Percentiles rank a stretch among this genome's conserved stretches.
These are phyloP conservation scores for Ahaetulla prasina DNA, from an alignment of 2,113 vertebrate species.

Conservation along the genomic window DNA sequence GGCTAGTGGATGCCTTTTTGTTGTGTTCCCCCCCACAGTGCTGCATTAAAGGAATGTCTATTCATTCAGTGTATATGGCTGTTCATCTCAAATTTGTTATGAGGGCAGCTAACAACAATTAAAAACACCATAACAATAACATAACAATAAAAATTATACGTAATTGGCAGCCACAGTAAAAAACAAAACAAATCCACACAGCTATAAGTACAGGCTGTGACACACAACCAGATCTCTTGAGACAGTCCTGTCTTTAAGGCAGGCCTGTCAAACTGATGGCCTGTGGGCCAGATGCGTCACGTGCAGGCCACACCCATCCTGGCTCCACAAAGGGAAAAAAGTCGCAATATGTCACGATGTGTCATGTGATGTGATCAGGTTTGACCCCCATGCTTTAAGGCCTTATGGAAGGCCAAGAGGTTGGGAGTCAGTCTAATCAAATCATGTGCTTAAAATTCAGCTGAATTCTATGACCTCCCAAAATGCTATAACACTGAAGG, in stretches of 20 bases:
- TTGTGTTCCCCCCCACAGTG: background rate
- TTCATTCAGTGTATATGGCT: background rate
- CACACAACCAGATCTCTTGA: background rate
- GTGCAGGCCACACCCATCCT: too few species aligned
- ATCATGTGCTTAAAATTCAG: background rate
- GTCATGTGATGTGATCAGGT: background rate
- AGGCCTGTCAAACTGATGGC: too few species aligned
- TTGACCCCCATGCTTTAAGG: background rate
- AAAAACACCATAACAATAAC: background rate
- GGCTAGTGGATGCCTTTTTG: background rate
- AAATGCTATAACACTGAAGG: background rate
- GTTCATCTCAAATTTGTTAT: background rate
- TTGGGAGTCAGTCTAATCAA: background rate
- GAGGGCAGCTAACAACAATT: background rate
- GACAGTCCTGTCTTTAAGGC: background rate
- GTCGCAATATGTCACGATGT: accelerated
- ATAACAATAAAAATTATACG: background rate
- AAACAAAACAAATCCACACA: background rate
- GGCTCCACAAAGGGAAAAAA: too few species aligned
- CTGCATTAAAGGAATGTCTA: background rate
- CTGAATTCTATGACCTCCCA: background rate
- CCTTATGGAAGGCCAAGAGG: background rate
- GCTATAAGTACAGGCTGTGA: background rate
- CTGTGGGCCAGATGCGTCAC: too few species aligned
- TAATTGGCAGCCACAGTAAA: background rate